Evolutionary conservation across 2,113 vertebrate genomes (phyloP).

Genomic region (Hippolais icterina): DNA sequence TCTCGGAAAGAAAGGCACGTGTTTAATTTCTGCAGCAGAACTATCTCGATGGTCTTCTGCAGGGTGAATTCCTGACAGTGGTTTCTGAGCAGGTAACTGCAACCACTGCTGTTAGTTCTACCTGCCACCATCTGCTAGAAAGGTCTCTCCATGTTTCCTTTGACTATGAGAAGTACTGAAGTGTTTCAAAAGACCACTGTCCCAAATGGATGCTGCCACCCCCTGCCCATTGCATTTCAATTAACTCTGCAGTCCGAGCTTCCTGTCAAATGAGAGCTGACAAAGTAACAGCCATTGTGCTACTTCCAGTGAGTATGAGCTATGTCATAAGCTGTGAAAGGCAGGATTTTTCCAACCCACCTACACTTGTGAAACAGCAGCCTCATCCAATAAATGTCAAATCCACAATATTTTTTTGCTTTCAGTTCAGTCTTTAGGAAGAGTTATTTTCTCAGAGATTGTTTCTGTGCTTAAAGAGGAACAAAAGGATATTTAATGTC

Average conservation of each 20-base stretch:
- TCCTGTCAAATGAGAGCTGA: conserved; percentile 9
- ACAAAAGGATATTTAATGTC: background rate
- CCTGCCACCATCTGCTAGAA: background rate
- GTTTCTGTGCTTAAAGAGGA: conserved; percentile 9
- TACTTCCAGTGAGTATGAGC: background rate
- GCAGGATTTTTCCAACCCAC: conserved; percentile 4
- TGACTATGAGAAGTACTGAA: background rate
- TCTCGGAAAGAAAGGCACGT: background rate
- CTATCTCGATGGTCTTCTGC: background rate
- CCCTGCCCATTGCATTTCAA: conserved; percentile 1
- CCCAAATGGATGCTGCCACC: background rate
- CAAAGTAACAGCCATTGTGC: background rate
- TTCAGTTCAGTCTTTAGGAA: conserved; percentile 44
- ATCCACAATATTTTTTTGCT: background rate
- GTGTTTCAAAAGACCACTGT: background rate
- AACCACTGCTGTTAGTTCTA: background rate
- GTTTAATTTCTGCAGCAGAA: background rate
- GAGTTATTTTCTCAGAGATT: conserved; percentile 25
- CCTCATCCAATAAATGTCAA: background rate
- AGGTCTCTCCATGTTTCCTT: background rate
- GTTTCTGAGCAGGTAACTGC: background rate
- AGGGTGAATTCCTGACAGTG: background rate
- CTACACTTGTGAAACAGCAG: background rate
- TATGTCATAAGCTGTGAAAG: background rate
- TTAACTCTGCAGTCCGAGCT: background rate